These are phyloP conservation scores for Acrobasis repandana DNA, from an alignment of 2,888 invertebrate species.

Conservation along the genomic window DNA sequence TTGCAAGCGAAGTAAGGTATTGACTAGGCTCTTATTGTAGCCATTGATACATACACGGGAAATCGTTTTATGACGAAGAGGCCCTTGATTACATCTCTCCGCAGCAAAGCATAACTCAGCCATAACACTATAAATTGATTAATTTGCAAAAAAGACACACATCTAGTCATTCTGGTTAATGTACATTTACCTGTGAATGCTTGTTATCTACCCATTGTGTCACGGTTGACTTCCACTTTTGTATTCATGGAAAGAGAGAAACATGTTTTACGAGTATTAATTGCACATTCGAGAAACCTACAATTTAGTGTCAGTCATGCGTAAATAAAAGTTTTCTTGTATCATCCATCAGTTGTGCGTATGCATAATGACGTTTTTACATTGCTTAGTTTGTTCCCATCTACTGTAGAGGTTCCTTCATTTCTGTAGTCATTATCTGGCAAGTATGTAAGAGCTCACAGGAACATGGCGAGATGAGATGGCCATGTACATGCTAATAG, in stretches of 20 bases:
- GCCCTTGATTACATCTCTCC: neutral
- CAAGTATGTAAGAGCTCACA: neutral
- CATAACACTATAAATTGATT: slow-evolving; percentile 1
- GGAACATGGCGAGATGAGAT: neutral
- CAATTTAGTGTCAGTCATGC: slow-evolving; percentile 11
- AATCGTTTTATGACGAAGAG: slow-evolving; percentile 5
- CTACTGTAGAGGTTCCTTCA: neutral
- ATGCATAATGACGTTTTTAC: neutral
- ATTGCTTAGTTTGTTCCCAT: neutral
- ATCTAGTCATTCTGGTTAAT: neutral
- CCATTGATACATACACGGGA: neutral
- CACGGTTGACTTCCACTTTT: slow-evolving; percentile 16
- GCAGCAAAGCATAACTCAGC: neutral
- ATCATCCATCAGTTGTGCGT: slow-evolving; percentile 2
- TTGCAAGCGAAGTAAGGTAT: slow-evolving; percentile 19
- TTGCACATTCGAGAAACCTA: neutral
- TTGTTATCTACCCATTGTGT: slow-evolving; percentile 18
- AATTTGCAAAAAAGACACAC: neutral
- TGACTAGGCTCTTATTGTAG: slow-evolving; percentile 15
- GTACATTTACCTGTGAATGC: slow-evolving; percentile 2
- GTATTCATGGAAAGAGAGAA: slow-evolving; percentile 13
- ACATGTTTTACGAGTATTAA: slow-evolving; percentile 11
- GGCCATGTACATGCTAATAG: neutral
- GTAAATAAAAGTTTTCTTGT: slow-evolving; percentile 8
- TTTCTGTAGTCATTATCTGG: neutral